Conservation (phyloP, 2,888 invertebrate genomes). For the Leptinotarsa juncta region DNA sequence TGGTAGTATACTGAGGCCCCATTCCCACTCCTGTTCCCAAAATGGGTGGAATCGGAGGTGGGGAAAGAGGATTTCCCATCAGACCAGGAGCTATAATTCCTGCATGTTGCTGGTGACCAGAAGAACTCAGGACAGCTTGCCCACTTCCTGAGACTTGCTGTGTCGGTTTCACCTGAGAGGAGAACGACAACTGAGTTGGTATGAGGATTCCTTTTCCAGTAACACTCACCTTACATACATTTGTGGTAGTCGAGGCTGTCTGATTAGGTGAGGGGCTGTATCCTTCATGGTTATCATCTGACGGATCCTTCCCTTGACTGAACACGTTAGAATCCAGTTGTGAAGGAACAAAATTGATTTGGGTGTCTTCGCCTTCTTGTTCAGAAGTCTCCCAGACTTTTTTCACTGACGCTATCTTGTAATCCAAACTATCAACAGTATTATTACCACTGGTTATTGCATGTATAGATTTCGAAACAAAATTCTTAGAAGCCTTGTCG, state of each 20-base stretch:
- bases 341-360: slow-evolving; percentile 50
- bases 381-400: slow-evolving; percentile 81
- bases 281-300: slow-evolving; percentile 68
- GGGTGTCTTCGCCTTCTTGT: slow-evolving; percentile 66
- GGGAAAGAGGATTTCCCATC: slow-evolving; percentile 69
- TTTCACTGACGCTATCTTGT: slow-evolving; percentile 95
- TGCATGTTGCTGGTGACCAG: slow-evolving; percentile 64
- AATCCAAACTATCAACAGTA: slow-evolving; percentile 86
- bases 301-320: slow-evolving; percentile 60
- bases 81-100: slow-evolving; percentile 62
- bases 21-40: slow-evolving; percentile 65
- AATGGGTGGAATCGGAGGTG: slow-evolving; percentile 70
- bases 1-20: slow-evolving; percentile 69
- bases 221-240: slow-evolving; percentile 77
- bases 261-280: slow-evolving; percentile 69
- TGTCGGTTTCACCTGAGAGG: slow-evolving; percentile 78
- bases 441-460: slow-evolving; percentile 75
- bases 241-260: slow-evolving; percentile 67
- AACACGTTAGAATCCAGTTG: slow-evolving; percentile 66
- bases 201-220: not conserved
- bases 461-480: slow-evolving; percentile 72
- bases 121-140: slow-evolving; percentile 59
- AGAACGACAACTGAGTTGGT: slow-evolving; percentile 14
- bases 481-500: slow-evolving; percentile 72
- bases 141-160: slow-evolving; percentile 76